phyloP scores from a whole-genome alignment of 2,113 vertebrate species.

The Periophthalmus modestus region DNA sequence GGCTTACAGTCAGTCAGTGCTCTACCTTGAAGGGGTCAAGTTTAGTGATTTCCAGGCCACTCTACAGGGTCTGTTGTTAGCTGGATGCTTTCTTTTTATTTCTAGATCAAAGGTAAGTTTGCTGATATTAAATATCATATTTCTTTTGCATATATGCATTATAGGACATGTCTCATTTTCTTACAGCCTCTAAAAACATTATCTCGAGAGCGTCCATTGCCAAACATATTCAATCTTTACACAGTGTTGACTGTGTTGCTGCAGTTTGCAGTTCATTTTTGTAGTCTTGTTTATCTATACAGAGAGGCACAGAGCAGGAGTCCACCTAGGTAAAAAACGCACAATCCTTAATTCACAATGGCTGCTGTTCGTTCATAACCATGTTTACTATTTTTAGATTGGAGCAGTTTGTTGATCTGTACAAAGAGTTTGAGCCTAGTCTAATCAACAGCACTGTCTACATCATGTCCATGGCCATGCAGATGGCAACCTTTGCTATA shows the following conservation, averaged over 20 bases:
- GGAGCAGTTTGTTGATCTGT: slow-evolving; percentile 90
- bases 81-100: slow-evolving; percentile 98
- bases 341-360: background rate
- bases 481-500: slow-evolving; percentile 97
- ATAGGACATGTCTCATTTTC: background rate
- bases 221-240: slow-evolving; percentile 97
- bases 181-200: slow-evolving; percentile 90
- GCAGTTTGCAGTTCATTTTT: slow-evolving; percentile 94
- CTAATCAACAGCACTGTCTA: slow-evolving; percentile 97
- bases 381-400: slow-evolving; percentile 64
- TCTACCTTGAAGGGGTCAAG: slow-evolving; percentile 95
- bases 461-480: slow-evolving; percentile 99
- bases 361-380: slow-evolving; percentile 5
- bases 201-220: slow-evolving; percentile 90
- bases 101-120: slow-evolving; percentile 91
- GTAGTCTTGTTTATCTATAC: slow-evolving; percentile 91
- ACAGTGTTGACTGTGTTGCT: slow-evolving; percentile 92
- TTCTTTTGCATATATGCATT: background rate
- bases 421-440: slow-evolving; percentile 95
- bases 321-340: slow-evolving; percentile 78
- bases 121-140: background rate
- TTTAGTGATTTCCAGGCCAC: slow-evolving; percentile 98
- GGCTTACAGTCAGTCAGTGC: slow-evolving; percentile 97
- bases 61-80: slow-evolving; percentile 90
- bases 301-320: slow-evolving; percentile 86